Percentiles rank a stretch among this genome's conserved stretches.
Evolutionary conservation across 2,797 vertebrate species (phyloP).

Genomic region (Lepilemur ruficaudatus): DNA sequence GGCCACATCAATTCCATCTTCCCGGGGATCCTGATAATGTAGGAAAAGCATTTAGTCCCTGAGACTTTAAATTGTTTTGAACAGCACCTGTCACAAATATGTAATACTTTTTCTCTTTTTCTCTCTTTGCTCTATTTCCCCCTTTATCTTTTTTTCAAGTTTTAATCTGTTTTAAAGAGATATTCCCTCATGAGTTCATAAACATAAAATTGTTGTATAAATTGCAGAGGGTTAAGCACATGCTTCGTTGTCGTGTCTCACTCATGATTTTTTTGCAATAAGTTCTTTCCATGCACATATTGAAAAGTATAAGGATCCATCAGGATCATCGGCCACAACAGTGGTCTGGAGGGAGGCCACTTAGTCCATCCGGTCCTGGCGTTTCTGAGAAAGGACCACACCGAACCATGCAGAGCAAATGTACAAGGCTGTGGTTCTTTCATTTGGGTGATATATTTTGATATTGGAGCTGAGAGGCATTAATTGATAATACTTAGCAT

Average conservation of each 20-base stretch:
- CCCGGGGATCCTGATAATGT: background rate
- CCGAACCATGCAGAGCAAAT: background rate
- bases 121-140: background rate
- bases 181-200: background rate
- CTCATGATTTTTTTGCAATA: background rate
- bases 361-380: background rate
- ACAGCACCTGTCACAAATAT: background rate
- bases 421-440: background rate
- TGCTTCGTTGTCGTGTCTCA: background rate
- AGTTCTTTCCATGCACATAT: background rate
- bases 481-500: background rate
- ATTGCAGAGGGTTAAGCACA: background rate
- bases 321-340: background rate
- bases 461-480: background rate
- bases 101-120: background rate
- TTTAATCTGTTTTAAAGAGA: background rate
- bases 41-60: background rate
- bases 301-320: background rate
- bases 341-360: background rate
- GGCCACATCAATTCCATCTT: background rate
- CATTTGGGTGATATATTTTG: background rate
- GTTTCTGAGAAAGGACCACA: background rate
- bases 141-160: background rate
- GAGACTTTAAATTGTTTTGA: conserved; percentile 37
- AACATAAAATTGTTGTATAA: background rate